Evolutionary conservation across 2,113 vertebrate genomes (phyloP).

Genomic region (Cygnus atratus): DNA sequence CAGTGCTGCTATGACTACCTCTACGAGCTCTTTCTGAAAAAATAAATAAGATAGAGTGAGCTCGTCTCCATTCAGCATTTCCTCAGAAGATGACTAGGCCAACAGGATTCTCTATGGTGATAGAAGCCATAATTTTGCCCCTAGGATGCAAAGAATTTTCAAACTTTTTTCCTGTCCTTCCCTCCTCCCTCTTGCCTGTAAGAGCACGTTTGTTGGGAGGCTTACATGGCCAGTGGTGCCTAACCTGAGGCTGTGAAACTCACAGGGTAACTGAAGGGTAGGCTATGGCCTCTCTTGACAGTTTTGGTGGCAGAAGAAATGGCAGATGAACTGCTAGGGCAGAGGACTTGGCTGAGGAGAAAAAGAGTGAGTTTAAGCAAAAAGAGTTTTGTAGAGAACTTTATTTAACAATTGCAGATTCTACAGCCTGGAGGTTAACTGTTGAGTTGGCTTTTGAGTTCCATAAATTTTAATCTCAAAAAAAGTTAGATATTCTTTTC

Average conservation of each 20-base stretch:
- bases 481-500: neutral
- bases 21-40: neutral
- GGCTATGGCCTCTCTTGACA: neutral
- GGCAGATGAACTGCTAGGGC: neutral
- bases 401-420: neutral
- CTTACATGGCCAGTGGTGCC: neutral
- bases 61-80: neutral
- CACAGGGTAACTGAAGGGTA: neutral
- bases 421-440: neutral
- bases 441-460: neutral
- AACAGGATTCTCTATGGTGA: rapidly evolving
- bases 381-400: neutral
- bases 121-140: neutral
- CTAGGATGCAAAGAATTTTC: neutral
- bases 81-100: neutral
- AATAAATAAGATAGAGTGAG: neutral
- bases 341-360: neutral
- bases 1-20: neutral
- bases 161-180: neutral
- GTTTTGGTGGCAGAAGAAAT: neutral
- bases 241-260: neutral
- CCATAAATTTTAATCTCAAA: neutral
- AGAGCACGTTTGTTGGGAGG: neutral
- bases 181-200: neutral
- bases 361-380: neutral